These are phyloP conservation scores for Zygothrica quintamaculata DNA, from an alignment of 2,888 invertebrate species.

Conservation along the genomic window DNA sequence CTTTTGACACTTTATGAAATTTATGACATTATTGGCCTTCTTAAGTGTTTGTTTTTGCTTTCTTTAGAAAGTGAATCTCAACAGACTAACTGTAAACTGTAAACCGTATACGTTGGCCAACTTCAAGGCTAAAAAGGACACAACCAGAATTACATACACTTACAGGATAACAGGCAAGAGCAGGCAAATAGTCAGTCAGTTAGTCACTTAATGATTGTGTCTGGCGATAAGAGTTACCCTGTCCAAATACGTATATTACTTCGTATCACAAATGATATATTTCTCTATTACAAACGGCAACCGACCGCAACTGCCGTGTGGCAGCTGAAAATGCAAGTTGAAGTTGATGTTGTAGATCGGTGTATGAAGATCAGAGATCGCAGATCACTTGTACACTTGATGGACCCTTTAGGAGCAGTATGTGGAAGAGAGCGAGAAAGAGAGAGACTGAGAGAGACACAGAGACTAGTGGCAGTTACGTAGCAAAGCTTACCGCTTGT, in stretches of 20 bases:
- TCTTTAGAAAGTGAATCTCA: constrained; percentile 62
- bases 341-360: constrained; percentile 5
- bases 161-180: background rate
- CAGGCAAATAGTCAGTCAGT: constrained; percentile 1
- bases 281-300: constrained; percentile 68
- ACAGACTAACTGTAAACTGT: constrained; percentile 66
- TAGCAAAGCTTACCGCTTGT: constrained; percentile 41
- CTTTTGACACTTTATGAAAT: constrained; percentile 82
- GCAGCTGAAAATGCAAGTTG: constrained; percentile 23
- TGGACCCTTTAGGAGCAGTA: background rate
- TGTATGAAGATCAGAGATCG: constrained; percentile 15
- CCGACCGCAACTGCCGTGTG: constrained; percentile 25
- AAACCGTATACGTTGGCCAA: constrained; percentile 11
- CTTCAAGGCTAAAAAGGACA: constrained; percentile 49
- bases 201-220: constrained; percentile 43
- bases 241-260: constrained; percentile 45
- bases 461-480: constrained; percentile 6
- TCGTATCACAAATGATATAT: constrained; percentile 55
- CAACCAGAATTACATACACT: constrained; percentile 20
- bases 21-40: constrained; percentile 77
- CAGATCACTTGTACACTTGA: too few species aligned
- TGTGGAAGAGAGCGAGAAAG: background rate
- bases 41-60: constrained; percentile 39
- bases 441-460: constrained; percentile 3
- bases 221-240: constrained; percentile 49